Percentiles rank a stretch among this genome's conserved stretches.
Evolutionary conservation across 2,113 vertebrate genomes (phyloP).

Genomic region (Heterotis niloticus): DNA sequence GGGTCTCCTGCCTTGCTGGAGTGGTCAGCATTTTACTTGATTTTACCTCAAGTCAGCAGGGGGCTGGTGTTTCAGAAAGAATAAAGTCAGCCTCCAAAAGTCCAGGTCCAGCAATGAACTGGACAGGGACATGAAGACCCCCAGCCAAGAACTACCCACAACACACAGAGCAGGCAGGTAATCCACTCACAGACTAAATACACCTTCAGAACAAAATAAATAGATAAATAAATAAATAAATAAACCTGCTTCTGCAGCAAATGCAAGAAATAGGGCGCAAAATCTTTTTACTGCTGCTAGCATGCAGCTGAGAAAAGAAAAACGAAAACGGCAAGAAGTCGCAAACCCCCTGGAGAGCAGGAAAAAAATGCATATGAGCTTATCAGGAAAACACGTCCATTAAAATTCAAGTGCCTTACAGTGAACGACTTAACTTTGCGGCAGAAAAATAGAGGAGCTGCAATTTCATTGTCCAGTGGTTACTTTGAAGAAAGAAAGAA

Average conservation of each 20-base stretch:
- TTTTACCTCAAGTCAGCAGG: no score
- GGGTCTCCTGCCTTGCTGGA: no score
- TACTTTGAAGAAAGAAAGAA: background rate
- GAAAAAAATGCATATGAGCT: background rate
- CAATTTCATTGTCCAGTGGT: background rate
- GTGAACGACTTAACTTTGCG: background rate
- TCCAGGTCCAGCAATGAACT: no score
- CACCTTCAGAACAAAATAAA: background rate
- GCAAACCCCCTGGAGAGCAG: background rate
- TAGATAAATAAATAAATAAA: background rate
- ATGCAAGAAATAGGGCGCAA: background rate
- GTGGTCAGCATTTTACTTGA: no score
- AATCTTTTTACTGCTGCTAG: background rate
- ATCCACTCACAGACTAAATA: background rate
- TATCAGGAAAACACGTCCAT: background rate
- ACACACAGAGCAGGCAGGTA: background rate
- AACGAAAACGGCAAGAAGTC: background rate
- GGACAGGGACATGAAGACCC: no score
- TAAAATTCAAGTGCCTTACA: background rate
- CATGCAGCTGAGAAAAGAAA: background rate
- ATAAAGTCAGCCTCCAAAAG: no score
- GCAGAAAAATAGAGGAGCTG: slow-evolving; percentile 7
- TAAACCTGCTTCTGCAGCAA: background rate
- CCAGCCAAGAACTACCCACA: background rate
- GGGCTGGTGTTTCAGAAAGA: no score